Evolutionary conservation across 2,797 vertebrate species (phyloP), one percentile per base, ranked within the genome.

Genomic region (Sternotherus odoratus): DNA sequence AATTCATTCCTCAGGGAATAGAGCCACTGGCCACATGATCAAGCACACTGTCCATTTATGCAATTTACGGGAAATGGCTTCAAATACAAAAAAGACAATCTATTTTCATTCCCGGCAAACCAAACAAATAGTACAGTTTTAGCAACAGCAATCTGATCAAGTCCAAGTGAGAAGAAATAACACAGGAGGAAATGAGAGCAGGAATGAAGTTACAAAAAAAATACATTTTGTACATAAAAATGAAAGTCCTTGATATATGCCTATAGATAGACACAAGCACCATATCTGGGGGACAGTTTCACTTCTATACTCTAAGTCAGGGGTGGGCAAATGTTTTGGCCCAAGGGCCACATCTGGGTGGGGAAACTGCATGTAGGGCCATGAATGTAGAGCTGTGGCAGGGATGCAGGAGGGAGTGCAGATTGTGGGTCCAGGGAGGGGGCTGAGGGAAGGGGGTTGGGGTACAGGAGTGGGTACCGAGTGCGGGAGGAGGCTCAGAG

Each of bases 11-110:
- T 80, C 16, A 4, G 54, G 6, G 13, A 83, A 57, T 6, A 60
- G 74, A 57, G n/a, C n/a, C n/a, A 2, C 6, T 3, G 72, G 8
- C 15, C 48, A 15, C 7, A 2, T 0, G 0, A 24, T 8, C 28
- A 63, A 19, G 50, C 16, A 49, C 15, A 6, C 2, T 1, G 15
- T 17, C 0, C 0, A 3, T 56, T 89, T 7, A 33, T 15, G 5
- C 10, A 33, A 60, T 39, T 87, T 16, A 74, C 30, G 85, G 26
- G 75, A 33, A 36, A 2, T 0, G 2, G n/a, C 6, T 89, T 83
- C 5, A 26, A 17, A 56, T n/a, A 33, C 33, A 66, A 66, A 84
- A 77, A 15, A 33, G 12, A 75, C 57, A 84, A 39, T 1, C 2
- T 36, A 21, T 19, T 63, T 66, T 83, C 17, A 28, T 56, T 88